Evolutionary conservation across 2,888 invertebrate genomes (phyloP).

Genomic region (Zootermopsis nevadensis): DNA sequence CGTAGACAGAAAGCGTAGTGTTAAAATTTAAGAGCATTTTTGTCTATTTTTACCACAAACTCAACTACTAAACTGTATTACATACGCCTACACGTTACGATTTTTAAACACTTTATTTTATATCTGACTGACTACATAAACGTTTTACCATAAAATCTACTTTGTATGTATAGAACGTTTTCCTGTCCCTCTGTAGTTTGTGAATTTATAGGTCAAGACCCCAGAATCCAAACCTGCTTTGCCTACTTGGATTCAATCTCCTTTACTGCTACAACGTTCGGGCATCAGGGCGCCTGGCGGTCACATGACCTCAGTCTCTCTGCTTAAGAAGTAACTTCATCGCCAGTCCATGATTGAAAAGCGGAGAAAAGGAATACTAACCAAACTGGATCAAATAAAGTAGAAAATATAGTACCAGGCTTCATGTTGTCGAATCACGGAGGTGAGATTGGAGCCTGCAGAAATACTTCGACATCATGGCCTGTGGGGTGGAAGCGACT

Average conservation of each 20-base stretch:
- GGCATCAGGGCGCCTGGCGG: background rate
- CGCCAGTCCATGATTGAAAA: constrained; percentile 28
- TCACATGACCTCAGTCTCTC: background rate
- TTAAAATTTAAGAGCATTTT: no score
- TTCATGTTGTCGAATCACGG: constrained; percentile 19
- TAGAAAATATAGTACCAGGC: background rate
- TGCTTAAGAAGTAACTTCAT: background rate
- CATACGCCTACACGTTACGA: no score
- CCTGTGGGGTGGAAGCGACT: background rate
- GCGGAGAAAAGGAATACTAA: background rate
- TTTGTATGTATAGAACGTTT: no score
- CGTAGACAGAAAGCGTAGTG: no score
- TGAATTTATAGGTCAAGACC: no score
- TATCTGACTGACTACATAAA: no score
- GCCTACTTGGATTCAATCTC: background rate
- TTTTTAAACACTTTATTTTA: no score
- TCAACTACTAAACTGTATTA: no score
- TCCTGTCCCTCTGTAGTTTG: background rate
- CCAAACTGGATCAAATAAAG: background rate
- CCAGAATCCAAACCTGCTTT: background rate
- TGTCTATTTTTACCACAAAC: no score
- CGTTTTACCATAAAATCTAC: no score
- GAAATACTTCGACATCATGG: background rate
- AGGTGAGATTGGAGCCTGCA: constrained; percentile 8
- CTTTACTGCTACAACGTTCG: background rate